These are phyloP conservation scores for Coptotermes formosanus DNA, from an alignment of 1,140 invertebrate genomes.

Conservation along the genomic window DNA sequence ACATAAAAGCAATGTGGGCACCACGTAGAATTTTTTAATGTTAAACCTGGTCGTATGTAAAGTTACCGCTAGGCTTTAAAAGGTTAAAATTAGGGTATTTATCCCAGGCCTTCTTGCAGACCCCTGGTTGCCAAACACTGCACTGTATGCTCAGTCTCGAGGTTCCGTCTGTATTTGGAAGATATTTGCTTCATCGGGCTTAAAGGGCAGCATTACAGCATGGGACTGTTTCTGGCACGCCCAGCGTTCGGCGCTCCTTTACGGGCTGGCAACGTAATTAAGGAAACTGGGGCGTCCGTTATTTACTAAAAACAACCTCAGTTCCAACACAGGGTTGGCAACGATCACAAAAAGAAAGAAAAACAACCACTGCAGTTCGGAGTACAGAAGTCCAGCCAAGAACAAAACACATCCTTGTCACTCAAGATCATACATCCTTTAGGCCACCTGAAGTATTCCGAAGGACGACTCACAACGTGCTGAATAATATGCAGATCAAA, in stretches of 20 bases:
- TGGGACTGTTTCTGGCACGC: not conserved
- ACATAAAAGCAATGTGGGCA: too few relatives aligned
- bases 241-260: not conserved
- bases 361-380: not conserved
- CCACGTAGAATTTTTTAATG: too few relatives aligned
- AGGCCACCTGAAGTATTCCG: too few relatives aligned
- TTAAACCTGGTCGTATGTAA: too few relatives aligned
- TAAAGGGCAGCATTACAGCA: not conserved
- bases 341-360: not conserved
- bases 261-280: not conserved
- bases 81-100: too few relatives aligned
- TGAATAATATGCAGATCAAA: too few relatives aligned
- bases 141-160: too few relatives aligned
- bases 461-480: too few relatives aligned
- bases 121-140: too few relatives aligned
- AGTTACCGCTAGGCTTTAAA: too few relatives aligned
- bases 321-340: not conserved
- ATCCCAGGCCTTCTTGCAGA: too few relatives aligned
- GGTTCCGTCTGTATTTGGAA: too few relatives aligned
- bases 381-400: not conserved
- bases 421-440: not conserved
- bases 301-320: conserved; percentile 2
- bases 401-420: not conserved
- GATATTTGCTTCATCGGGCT: not conserved
- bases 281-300: not conserved